Evolutionary conservation across 2,113 vertebrate species (phyloP).

Genomic region (Neopipo cinnamomea): DNA sequence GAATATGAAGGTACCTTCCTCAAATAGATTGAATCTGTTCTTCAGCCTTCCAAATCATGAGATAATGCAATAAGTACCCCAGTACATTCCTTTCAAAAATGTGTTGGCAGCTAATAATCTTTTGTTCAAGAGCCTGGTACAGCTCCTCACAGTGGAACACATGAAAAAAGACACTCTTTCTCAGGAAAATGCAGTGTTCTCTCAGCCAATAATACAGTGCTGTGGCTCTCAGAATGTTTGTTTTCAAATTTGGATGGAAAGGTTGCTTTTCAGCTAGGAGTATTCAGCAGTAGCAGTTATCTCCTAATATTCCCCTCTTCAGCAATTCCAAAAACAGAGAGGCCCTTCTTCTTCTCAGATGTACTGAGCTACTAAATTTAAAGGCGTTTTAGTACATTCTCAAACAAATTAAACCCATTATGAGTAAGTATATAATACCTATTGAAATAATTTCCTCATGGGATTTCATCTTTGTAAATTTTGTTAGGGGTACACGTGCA

Average conservation of each 20-base stretch:
- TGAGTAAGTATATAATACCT: background rate
- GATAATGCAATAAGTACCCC: background rate
- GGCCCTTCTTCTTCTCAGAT: background rate
- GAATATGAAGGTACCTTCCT: background rate
- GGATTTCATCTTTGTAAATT: background rate
- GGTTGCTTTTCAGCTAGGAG: background rate
- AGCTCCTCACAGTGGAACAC: background rate
- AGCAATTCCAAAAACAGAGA: background rate
- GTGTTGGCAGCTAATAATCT: slow-evolving; percentile 40
- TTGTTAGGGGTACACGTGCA: accelerated
- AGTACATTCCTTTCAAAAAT: background rate
- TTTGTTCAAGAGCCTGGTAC: slow-evolving; percentile 35
- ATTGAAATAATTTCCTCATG: background rate
- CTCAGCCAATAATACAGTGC: background rate
- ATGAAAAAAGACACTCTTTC: slow-evolving; percentile 32
- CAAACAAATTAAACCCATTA: background rate
- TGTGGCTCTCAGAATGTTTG: background rate
- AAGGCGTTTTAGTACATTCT: background rate
- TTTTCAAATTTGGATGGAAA: background rate
- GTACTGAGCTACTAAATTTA: background rate
- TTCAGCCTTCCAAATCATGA: background rate
- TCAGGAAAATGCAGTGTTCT: slow-evolving; percentile 44
- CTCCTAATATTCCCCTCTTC: no score
- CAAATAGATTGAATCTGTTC: background rate
- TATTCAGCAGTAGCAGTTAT: background rate